These are phyloP conservation scores for Oopsacas minuta DNA, from an alignment of 37 sponge, comb jelly and placozoan species.

Conservation along the genomic window DNA sequence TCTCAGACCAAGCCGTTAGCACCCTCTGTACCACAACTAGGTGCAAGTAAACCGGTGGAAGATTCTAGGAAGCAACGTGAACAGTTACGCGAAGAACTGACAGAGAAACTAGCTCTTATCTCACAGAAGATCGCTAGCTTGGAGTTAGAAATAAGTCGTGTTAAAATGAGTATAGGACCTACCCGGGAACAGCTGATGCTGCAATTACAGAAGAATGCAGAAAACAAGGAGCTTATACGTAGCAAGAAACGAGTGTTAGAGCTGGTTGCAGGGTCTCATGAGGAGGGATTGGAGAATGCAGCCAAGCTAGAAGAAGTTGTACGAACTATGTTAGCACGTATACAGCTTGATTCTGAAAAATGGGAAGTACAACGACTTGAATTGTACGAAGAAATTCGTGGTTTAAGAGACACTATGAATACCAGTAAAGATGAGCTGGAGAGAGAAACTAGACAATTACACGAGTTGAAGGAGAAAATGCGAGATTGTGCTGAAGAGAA, in stretches of 20 bases:
- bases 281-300: neutral
- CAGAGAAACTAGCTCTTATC: neutral
- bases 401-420: neutral
- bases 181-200: neutral
- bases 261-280: neutral
- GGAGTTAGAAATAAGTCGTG: neutral
- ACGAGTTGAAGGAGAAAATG: slow-evolving; percentile 57
- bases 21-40: neutral
- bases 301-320: neutral
- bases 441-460: slow-evolving; percentile 39
- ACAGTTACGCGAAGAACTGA: neutral
- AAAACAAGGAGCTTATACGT: neutral
- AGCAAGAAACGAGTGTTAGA: neutral
- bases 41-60: neutral
- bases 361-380: neutral
- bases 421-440: slow-evolving; percentile 54
- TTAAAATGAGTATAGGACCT: neutral
- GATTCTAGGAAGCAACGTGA: neutral
- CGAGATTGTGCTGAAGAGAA: slow-evolving; percentile 70
- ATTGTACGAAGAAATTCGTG: neutral
- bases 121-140: neutral
- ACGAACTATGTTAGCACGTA: neutral
- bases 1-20: neutral
- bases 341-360: neutral
- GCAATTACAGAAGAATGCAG: neutral